phyloP scores from a whole-genome alignment of 1,140 invertebrate genomes.

The Oppia nitens region DNA sequence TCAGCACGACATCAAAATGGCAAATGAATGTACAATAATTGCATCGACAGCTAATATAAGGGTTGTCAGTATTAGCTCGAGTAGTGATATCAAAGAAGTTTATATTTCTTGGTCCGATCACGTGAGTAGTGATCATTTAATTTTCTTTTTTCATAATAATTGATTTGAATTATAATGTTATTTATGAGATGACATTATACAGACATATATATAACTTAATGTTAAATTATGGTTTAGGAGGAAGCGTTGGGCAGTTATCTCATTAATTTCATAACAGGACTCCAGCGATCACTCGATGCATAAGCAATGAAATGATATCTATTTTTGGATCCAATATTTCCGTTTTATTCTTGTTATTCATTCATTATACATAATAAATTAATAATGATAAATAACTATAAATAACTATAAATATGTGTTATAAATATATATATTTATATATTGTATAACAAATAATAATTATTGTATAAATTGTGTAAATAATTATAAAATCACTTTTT shows the following conservation, averaged over 20 bases:
- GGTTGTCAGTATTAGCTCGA: slow-evolving; percentile 45
- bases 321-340: too few species aligned
- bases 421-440: too few species aligned
- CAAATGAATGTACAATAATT: slow-evolving; percentile 59
- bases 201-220: background rate
- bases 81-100: slow-evolving; percentile 65
- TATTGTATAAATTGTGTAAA: too few species aligned
- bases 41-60: slow-evolving; percentile 74
- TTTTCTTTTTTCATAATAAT: slow-evolving; percentile 1
- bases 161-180: background rate
- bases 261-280: slow-evolving; percentile 30
- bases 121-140: slow-evolving; percentile 24
- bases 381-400: too few species aligned
- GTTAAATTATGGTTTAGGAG: slow-evolving; percentile 35
- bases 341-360: too few species aligned
- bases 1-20: slow-evolving; percentile 48
- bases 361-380: too few species aligned
- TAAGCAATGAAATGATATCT: too few species aligned
- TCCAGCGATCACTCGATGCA: slow-evolving; percentile 9
- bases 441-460: too few species aligned
- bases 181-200: background rate
- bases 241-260: slow-evolving; percentile 82
- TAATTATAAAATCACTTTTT: too few species aligned
- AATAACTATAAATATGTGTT: too few species aligned
- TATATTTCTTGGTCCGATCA: slow-evolving; percentile 92